These are phyloP conservation scores for Ataeniobius toweri DNA, from an alignment of 2,797 vertebrate species.

Conservation along the genomic window DNA sequence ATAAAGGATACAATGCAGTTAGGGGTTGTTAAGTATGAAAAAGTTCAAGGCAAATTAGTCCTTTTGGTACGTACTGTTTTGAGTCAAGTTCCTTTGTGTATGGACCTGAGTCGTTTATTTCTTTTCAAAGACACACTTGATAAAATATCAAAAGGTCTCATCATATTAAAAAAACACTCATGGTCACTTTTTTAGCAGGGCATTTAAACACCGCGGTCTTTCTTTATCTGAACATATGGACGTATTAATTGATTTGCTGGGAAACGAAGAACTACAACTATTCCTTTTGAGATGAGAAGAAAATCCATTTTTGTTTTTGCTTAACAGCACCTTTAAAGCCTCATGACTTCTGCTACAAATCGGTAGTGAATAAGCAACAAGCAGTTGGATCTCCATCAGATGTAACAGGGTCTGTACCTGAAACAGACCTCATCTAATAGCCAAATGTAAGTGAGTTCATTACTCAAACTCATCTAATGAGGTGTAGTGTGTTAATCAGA, in stretches of 20 bases:
- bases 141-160: neutral
- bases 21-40: conserved; percentile 1
- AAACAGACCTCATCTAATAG: conserved; percentile 60
- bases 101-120: neutral
- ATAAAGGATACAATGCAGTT: neutral
- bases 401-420: conserved; percentile 40
- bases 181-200: conserved; percentile 38
- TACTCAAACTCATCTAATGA: conserved; percentile 65
- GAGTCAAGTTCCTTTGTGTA: neutral
- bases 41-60: conserved; percentile 18
- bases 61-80: neutral
- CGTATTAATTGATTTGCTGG: neutral
- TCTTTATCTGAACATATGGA: neutral
- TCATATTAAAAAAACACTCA: neutral
- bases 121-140: conserved; percentile 1
- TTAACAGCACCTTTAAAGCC: neutral
- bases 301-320: neutral
- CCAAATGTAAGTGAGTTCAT: conserved; percentile 65
- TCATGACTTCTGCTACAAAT: neutral
- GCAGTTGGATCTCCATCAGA: conserved; percentile 27
- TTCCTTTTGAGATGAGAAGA: neutral
- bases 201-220: neutral
- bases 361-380: conserved; percentile 23
- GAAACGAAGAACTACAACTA: neutral
- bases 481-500: conserved; percentile 70